Evolutionary conservation across 2,113 vertebrate species (phyloP).

Genomic region (Chionis minor): DNA sequence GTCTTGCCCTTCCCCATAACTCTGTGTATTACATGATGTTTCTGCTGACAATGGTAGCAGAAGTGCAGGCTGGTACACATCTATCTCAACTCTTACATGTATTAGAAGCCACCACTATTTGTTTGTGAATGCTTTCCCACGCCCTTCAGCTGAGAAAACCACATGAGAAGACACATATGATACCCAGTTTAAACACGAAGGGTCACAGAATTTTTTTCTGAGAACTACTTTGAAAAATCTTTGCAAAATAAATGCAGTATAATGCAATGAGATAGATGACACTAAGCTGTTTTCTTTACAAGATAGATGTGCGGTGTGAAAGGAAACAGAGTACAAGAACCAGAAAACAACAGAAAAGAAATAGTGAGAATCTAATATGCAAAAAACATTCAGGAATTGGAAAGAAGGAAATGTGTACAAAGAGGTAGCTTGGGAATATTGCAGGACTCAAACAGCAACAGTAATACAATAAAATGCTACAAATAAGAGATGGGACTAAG

Average conservation of each 20-base stretch:
- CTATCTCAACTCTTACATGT: background rate
- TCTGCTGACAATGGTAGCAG: background rate
- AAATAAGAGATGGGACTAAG: background rate
- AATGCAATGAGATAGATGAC: background rate
- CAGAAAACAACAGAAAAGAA: background rate
- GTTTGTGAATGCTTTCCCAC: background rate
- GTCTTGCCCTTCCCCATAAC: background rate
- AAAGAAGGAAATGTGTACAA: background rate
- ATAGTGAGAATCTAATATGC: background rate
- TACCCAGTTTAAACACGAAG: background rate
- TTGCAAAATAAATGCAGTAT: background rate
- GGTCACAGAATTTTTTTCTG: background rate
- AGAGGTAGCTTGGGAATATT: background rate
- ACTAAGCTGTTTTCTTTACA: background rate
- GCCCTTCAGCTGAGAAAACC: background rate
- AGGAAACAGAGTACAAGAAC: background rate
- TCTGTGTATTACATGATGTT: background rate
- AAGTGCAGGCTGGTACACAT: background rate
- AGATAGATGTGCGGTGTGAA: background rate
- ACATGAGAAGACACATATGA: background rate
- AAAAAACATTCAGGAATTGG: background rate
- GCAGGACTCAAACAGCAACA: background rate
- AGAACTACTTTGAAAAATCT: background rate
- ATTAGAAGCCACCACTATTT: background rate
- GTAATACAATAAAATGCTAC: background rate